Conservation (phyloP, 2,113 vertebrate genomes). For the Leucosticte australis region DNA sequence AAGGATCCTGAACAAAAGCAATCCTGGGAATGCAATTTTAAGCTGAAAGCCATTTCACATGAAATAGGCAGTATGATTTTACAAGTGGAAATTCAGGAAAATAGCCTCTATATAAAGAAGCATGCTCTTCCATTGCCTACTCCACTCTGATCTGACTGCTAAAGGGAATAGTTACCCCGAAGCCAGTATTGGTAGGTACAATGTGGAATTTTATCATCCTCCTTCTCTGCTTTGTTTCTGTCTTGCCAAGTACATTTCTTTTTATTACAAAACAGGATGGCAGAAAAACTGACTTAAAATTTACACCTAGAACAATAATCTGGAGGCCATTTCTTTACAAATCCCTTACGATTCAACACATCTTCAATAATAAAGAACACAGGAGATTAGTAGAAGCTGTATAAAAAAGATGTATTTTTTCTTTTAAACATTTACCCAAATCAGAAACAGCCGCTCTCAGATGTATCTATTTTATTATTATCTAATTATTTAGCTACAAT, state of each 20-base stretch:
- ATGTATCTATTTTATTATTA: background rate
- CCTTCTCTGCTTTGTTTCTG: slow-evolving; percentile 36
- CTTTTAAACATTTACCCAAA: background rate
- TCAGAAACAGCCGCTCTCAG: background rate
- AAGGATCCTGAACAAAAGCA: background rate
- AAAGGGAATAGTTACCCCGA: slow-evolving; percentile 17
- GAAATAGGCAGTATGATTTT: slow-evolving; percentile 25
- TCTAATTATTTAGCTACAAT: slow-evolving; percentile 16
- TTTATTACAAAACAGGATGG: background rate
- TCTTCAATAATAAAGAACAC: slow-evolving; percentile 15
- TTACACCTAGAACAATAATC: slow-evolving; percentile 40
- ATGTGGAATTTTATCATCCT: slow-evolving; percentile 4
- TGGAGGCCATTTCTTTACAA: slow-evolving; percentile 32
- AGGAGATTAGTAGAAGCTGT: slow-evolving; percentile 10
- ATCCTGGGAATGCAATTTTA: slow-evolving; percentile 7
- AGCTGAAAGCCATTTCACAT: background rate
- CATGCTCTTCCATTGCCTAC: background rate
- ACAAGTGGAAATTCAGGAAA: slow-evolving; percentile 38
- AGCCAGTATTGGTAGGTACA: background rate
- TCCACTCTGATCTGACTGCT: slow-evolving; percentile 18
- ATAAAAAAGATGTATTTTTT: background rate
- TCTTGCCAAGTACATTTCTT: slow-evolving; percentile 5
- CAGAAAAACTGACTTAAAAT: slow-evolving; percentile 29
- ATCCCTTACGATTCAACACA: background rate
- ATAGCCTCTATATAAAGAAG: slow-evolving; percentile 9